Evolutionary conservation across 2,888 invertebrate species (phyloP).

Genomic region (Pseudococcus jackbeardsleyi): DNA sequence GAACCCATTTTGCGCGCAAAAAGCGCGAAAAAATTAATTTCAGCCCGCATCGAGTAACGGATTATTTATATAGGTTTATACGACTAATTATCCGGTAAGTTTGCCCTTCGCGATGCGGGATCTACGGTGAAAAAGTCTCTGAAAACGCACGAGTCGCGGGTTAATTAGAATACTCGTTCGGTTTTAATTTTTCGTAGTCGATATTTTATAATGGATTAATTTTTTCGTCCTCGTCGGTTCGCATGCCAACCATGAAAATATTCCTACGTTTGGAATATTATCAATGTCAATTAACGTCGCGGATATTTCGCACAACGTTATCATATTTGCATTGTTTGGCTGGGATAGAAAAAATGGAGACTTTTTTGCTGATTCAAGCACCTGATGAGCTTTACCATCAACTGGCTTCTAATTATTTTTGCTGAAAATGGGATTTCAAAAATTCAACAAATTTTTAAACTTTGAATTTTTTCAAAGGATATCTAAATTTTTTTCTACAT

Average conservation of each 20-base stretch:
- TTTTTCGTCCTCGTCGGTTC: not conserved
- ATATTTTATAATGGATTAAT: slow-evolving; percentile 1
- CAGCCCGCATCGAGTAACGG: slow-evolving; percentile 1
- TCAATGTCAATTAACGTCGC: not conserved
- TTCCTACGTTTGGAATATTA: not conserved
- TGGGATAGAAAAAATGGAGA: not conserved
- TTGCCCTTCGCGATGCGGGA: not conserved
- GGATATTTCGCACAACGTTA: not conserved
- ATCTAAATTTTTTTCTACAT: no score
- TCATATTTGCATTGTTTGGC: no score
- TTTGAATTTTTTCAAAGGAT: no score
- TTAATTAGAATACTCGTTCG: slow-evolving; percentile 11
- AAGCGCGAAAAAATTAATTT: slow-evolving; percentile 11
- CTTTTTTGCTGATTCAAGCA: not conserved
- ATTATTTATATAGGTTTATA: not conserved
- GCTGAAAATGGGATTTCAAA: no score
- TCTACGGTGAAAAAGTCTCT: not conserved
- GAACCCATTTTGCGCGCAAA: not conserved
- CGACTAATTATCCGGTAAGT: not conserved
- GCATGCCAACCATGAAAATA: not conserved
- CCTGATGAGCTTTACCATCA: no score
- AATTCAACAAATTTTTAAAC: no score
- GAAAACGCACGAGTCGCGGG: not conserved
- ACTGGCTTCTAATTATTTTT: no score
- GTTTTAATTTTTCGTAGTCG: not conserved